Percentiles rank a stretch among this genome's conserved stretches.
These are phyloP conservation scores for Gymnoscelis rufifasciata DNA, from an alignment of 2,888 invertebrate genomes.

Conservation along the genomic window DNA sequence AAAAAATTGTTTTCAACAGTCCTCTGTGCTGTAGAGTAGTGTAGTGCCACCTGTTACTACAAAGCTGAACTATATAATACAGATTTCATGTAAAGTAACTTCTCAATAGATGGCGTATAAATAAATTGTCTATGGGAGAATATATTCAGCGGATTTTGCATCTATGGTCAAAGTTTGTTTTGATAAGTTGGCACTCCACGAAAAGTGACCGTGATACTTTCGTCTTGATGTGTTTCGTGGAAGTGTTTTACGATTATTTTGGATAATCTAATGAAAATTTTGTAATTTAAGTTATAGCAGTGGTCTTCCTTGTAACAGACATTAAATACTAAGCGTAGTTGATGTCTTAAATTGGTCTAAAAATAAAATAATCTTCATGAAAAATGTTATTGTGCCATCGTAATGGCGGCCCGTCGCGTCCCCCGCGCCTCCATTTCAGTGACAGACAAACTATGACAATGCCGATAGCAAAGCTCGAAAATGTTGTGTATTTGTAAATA, in stretches of 20 bases:
- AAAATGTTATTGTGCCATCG: constrained; percentile 78
- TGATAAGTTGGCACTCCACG: constrained; percentile 47
- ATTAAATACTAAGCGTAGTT: constrained; percentile 18
- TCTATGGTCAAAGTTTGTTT: constrained; percentile 4
- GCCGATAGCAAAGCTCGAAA: constrained; percentile 69
- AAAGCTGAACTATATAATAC: not conserved
- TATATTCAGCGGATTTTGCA: not conserved
- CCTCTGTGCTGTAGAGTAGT: too few species aligned
- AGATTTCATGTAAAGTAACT: not conserved
- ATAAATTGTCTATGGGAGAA: not conserved
- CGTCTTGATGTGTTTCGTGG: constrained; percentile 55
- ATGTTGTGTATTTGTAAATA: constrained; percentile 66
- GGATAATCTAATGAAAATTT: constrained; percentile 1
- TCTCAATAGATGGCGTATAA: constrained; percentile 3
- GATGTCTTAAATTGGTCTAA: constrained; percentile 21
- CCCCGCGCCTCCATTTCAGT: constrained; percentile 82
- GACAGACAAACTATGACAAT: constrained; percentile 81
- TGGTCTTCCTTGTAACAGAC: constrained; percentile 14
- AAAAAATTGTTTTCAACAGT: too few species aligned
- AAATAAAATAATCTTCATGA: constrained; percentile 24
- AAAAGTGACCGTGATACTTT: constrained; percentile 58
- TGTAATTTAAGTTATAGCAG: constrained; percentile 11
- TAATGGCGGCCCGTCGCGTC: constrained; percentile 84
- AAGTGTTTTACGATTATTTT: constrained; percentile 40
- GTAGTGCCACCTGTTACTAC: too few species aligned